Base-by-base conservation (phyloP, 35 echinoderm and acorn worm species). In the Apostichopus californicus region DNA sequence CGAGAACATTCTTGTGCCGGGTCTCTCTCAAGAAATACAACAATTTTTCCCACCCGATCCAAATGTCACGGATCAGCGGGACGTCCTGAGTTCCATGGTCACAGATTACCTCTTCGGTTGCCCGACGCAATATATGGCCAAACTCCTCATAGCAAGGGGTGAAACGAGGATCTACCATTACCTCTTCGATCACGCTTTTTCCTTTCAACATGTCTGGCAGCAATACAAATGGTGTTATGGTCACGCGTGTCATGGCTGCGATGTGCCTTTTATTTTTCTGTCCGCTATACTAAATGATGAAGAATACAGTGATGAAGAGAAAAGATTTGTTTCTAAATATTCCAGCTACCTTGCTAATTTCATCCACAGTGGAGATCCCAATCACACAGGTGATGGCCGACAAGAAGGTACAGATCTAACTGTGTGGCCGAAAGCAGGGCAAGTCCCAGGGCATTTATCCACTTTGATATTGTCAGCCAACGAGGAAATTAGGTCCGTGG, bases 361-460 rank as follows among this genome's bases (percentile, higher is more conserved):
- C 81, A 64, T 91, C 1, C 91, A 95, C 68, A 90, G 54, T 18
- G 94, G 91, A 10, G 57, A 95, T 22, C 94, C 94, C 65, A 95
- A 95, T 46, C 57, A 9, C 20, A 9, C n/a, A 24, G 63, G n/a
- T 17, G 86, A 88, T 0, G 61, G 64, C 17, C 6, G 15, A 9
- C 21, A 28, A 21, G 8, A 73, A 6, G 17, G 23, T 21, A 15
- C 13, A 59, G 83, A 87, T 10, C 20, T 87, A 10, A 8, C 63
- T 8, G 7, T 5, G 15, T 89, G 86, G 86, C 86, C 86, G 5
- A 28, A 68, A n/a, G 86, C 64, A 52, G 61, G 64, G 12, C 9
- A 28, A 24, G 57, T 25, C 52, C 46, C 60, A 1, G 63, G 52
- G 2, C 68, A 89, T 66, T 24, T 66, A 13, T 73, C 86, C n/a